phyloP scores from a whole-genome alignment of 2,797 vertebrate species.

The Apogon talboti region DNA sequence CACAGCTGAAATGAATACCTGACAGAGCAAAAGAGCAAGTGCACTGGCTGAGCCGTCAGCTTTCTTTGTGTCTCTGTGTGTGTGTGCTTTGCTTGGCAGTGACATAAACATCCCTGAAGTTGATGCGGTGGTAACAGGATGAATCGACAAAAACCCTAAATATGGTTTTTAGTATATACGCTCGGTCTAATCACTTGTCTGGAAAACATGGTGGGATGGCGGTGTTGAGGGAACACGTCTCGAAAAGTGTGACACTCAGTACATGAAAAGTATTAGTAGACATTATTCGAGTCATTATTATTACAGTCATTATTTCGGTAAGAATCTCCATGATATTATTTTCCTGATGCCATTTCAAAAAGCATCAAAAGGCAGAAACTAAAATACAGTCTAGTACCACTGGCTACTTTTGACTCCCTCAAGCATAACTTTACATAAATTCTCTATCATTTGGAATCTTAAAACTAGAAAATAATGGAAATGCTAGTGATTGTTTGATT shows the following conservation, averaged over 20 bases:
- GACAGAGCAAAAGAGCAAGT: conserved; percentile 74
- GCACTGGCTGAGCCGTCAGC: conserved; percentile 67
- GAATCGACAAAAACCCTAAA: conserved; percentile 49
- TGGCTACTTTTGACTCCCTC: too few species aligned
- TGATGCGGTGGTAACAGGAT: conserved; percentile 36
- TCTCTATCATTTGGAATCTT: too few species aligned
- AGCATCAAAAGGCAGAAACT: too few species aligned
- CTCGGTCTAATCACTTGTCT: conserved; percentile 43
- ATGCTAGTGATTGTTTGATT: background rate
- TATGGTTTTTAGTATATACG: conserved; percentile 45
- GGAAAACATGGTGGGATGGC: background rate
- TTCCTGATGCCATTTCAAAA: too few species aligned
- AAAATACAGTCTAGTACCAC: too few species aligned
- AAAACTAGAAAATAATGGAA: too few species aligned
- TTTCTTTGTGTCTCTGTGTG: conserved; percentile 57
- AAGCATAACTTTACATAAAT: too few species aligned
- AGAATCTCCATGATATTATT: too few species aligned
- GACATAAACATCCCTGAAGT: conserved; percentile 57
- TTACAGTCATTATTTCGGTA: too few species aligned
- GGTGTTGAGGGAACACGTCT: conserved; percentile 16
- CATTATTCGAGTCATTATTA: too few species aligned
- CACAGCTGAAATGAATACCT: conserved; percentile 77
- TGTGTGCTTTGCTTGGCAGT: conserved; percentile 40
- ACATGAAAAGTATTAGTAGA: background rate
- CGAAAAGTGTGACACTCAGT: conserved; percentile 8